phyloP scores from a whole-genome alignment of 2,797 vertebrate species.

The Tamandua tetradactyla region DNA sequence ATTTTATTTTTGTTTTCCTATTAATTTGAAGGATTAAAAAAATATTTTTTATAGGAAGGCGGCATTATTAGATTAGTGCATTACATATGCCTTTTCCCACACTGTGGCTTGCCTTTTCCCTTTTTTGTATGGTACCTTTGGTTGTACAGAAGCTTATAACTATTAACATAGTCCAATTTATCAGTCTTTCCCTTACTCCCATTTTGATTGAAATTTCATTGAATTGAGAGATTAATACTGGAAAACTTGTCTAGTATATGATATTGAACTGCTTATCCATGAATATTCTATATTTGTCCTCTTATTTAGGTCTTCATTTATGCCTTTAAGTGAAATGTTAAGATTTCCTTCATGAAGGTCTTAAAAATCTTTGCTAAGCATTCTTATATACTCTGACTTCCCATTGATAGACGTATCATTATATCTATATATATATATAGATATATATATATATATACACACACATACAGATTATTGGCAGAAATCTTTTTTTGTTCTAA shows the following conservation, averaged over 20 bases:
- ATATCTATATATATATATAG: too few species aligned
- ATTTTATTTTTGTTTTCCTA: neutral
- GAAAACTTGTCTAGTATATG: neutral
- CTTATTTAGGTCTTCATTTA: neutral
- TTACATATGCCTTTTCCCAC: neutral
- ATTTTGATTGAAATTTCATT: too few species aligned
- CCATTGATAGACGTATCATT: neutral
- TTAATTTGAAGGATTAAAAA: neutral
- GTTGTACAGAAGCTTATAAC: neutral
- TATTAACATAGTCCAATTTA: neutral
- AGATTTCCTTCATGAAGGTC: neutral
- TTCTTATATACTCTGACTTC: neutral
- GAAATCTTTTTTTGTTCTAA: neutral
- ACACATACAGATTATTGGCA: neutral
- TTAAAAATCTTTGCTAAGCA: neutral
- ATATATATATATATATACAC: too few species aligned
- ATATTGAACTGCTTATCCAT: neutral
- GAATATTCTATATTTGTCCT: neutral
- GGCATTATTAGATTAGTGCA: neutral
- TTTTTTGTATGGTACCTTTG: neutral
- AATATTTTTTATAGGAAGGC: neutral
- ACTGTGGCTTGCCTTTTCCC: neutral
- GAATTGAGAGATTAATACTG: neutral
- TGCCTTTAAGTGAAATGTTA: neutral
- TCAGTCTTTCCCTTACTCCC: neutral